Conservation (phyloP, 2,113 vertebrate species). For the Nesogale talazaci region DNA sequence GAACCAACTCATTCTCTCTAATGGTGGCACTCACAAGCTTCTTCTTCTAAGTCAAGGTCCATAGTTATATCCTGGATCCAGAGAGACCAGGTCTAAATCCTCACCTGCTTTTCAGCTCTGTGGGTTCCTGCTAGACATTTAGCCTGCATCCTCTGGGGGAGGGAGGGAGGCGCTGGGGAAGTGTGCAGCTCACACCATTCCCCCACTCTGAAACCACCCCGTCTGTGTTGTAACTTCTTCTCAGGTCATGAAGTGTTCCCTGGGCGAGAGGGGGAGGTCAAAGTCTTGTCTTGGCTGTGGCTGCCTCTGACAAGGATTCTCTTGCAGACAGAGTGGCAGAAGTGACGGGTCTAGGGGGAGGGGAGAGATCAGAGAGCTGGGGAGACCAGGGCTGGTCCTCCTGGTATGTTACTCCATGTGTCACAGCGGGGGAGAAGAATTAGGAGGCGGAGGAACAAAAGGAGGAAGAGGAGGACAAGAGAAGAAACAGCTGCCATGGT, state of each 20-base stretch:
- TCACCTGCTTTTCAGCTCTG: background rate
- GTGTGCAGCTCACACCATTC: rapidly evolving
- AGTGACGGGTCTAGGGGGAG: no score
- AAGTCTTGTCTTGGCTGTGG: background rate
- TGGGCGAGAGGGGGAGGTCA: background rate
- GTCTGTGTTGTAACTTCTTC: background rate
- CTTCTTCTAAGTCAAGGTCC: background rate
- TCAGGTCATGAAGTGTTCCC: background rate
- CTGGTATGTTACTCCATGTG: background rate
- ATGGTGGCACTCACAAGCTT: background rate
- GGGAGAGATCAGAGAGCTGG: background rate
- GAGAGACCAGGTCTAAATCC: background rate
- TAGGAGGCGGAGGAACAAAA: background rate
- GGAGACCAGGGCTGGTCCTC: background rate
- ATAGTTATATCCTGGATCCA: background rate
- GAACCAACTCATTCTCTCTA: background rate
- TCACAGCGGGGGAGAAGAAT: no score
- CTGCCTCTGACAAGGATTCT: background rate
- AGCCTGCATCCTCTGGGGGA: background rate
- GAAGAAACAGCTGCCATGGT: background rate
- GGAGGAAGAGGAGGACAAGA: background rate
- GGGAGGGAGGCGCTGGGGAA: rapidly evolving
- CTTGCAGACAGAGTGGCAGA: background rate
- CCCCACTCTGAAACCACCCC: background rate
- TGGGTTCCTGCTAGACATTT: background rate